A percentile compares a stretch with the other conserved stretches of the same genome.
These are phyloP conservation scores for Brachionus koreanus DNA, from an alignment of 1,140 invertebrate species.

Conservation along the genomic window DNA sequence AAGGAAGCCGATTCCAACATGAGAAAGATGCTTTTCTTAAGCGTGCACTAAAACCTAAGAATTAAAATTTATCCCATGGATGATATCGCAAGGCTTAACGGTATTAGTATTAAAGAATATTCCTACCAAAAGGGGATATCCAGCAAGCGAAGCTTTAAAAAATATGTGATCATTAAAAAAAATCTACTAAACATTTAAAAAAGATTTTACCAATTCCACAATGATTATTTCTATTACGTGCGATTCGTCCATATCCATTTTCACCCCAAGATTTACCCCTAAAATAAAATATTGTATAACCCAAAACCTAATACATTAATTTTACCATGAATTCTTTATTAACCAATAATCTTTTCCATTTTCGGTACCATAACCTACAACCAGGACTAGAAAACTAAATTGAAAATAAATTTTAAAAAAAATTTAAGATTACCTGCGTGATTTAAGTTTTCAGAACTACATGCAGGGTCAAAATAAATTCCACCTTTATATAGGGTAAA, in stretches of 20 bases:
- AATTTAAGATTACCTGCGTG: slow-evolving; percentile 68
- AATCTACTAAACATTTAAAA: not conserved
- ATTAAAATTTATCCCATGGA: too few species aligned
- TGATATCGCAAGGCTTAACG: too few species aligned
- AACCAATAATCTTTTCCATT: slow-evolving; percentile 67
- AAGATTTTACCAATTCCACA: slow-evolving; percentile 74
- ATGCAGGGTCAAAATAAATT: slow-evolving; percentile 79
- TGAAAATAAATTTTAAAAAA: not conserved
- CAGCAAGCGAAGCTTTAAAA: slow-evolving; percentile 18
- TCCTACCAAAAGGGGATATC: slow-evolving; percentile 38
- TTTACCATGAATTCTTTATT: slow-evolving; percentile 42
- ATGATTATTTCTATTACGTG: slow-evolving; percentile 75
- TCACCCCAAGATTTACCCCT: slow-evolving; percentile 78
- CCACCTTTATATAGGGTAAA: slow-evolving; percentile 62
- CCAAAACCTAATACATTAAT: not conserved
- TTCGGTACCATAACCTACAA: slow-evolving; percentile 79
- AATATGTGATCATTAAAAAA: not conserved
- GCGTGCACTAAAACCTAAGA: too few species aligned
- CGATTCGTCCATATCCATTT: slow-evolving; percentile 81
- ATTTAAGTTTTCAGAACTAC: slow-evolving; percentile 72
- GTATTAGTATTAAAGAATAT: too few species aligned
- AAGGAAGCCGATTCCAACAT: too few species aligned
- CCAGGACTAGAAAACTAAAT: not conserved
- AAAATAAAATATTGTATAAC: not conserved
- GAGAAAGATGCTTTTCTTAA: too few species aligned